Percentiles rank a stretch among this genome's conserved stretches.
phyloP scores from a whole-genome alignment of 2,113 vertebrate genomes.

The Syngnathoides biaculeatus region DNA sequence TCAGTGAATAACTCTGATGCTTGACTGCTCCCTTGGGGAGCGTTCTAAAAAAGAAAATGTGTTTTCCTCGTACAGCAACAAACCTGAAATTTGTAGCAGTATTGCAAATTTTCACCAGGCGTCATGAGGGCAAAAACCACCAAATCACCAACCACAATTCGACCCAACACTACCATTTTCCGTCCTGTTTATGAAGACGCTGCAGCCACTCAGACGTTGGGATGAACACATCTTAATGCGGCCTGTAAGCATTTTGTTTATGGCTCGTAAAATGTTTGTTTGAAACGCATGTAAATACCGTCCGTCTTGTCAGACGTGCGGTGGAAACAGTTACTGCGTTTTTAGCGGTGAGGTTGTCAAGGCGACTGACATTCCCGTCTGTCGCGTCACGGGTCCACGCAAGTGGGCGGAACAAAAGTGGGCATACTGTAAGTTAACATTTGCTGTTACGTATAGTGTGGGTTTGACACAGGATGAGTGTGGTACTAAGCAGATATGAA shows the following conservation, averaged over 20 bases:
- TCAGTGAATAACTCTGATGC: too few relatives aligned
- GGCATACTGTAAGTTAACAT: conserved; percentile 14
- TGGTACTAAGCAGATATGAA: background rate
- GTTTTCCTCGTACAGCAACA: too few relatives aligned
- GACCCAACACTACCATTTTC: background rate
- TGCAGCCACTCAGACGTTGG: conserved; percentile 2
- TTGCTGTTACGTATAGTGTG: background rate
- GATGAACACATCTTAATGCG: background rate
- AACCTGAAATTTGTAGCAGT: too few relatives aligned
- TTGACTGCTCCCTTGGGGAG: too few relatives aligned
- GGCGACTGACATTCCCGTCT: conserved; percentile 34
- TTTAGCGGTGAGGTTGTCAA: conserved; percentile 28
- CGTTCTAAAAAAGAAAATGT: too few relatives aligned
- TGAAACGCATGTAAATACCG: conserved; percentile 53
- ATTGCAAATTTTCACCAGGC: background rate
- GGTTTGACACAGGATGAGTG: background rate
- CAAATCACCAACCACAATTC: background rate
- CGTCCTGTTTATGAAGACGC: background rate
- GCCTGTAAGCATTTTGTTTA: conserved; percentile 45
- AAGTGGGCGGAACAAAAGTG: background rate
- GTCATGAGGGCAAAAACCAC: background rate
- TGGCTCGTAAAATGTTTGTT: conserved; percentile 36
- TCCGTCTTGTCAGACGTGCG: conserved; percentile 10
- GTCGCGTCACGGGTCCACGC: conserved; percentile 12
- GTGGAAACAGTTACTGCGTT: conserved; percentile 28